Conservation (phyloP, 2,113 vertebrate species). For the Psittacara wagleri region DNA sequence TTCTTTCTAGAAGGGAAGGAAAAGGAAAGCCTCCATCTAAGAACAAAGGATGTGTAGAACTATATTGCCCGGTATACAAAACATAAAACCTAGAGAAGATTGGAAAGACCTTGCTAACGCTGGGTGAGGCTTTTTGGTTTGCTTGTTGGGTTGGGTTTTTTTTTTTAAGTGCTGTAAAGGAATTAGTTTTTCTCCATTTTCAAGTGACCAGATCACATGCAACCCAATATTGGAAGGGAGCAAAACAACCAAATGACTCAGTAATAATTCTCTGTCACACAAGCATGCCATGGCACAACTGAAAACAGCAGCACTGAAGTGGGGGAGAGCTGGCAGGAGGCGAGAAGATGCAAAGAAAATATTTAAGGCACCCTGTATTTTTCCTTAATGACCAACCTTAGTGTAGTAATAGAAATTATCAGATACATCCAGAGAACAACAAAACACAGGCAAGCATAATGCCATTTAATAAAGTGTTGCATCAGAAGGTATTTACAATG, state of each 20-base stretch:
- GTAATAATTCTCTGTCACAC: neutral
- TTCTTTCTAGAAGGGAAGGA: neutral
- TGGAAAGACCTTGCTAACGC: neutral
- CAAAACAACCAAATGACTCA: constrained; percentile 36
- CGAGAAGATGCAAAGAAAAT: neutral
- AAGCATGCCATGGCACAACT: neutral
- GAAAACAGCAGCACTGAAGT: neutral
- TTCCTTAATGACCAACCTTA: neutral
- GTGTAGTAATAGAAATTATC: constrained; percentile 4
- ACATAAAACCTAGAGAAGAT: neutral
- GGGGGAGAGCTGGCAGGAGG: neutral
- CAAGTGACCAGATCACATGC: neutral
- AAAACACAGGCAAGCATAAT: neutral
- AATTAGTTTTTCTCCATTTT: neutral
- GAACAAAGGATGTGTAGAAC: neutral
- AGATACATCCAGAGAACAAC: neutral
- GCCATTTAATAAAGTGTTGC: neutral
- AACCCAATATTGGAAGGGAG: neutral
- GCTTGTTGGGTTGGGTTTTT: too few species aligned
- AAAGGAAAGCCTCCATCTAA: neutral
- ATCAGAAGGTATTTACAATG: constrained; percentile 17
- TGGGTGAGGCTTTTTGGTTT: neutral
- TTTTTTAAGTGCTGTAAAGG: neutral
- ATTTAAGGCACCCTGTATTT: constrained; percentile 28
- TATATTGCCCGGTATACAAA: neutral